Conservation (phyloP, 1,140 invertebrate genomes). For the Drosophila nannoptera region DNA sequence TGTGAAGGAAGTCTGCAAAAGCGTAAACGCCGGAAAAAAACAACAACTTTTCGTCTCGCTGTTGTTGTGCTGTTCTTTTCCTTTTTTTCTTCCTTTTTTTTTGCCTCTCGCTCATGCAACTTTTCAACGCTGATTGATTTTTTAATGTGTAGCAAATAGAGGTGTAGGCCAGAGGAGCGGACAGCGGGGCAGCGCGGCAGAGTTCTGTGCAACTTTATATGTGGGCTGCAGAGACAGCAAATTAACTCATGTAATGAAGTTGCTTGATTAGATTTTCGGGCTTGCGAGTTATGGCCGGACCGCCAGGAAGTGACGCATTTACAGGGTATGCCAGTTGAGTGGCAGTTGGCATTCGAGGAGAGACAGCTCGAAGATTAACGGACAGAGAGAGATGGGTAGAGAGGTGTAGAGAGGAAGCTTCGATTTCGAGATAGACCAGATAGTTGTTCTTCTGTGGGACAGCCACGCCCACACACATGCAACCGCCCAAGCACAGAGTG, state of each 20-base stretch:
- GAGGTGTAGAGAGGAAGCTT: too few relatives aligned
- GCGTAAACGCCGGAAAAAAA: slow-evolving; percentile 55
- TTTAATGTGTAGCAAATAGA: slow-evolving; percentile 28
- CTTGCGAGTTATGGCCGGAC: not conserved
- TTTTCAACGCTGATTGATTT: slow-evolving; percentile 46
- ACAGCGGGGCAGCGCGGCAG: not conserved
- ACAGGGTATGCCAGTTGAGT: not conserved
- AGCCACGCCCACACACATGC: slow-evolving; percentile 15
- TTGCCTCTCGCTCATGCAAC: slow-evolving; percentile 10
- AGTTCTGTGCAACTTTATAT: slow-evolving; percentile 27
- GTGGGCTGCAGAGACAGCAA: slow-evolving; percentile 34
- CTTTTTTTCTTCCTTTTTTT: slow-evolving; percentile 3
- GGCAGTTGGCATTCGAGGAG: not conserved
- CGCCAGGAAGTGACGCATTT: not conserved
- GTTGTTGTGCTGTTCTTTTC: not conserved
- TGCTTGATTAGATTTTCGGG: slow-evolving; percentile 22
- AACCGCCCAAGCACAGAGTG: not conserved
- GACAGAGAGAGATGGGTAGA: too few relatives aligned
- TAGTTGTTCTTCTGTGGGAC: too few relatives aligned
- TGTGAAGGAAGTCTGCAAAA: slow-evolving; percentile 37
- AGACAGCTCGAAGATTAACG: not conserved
- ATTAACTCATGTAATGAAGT: slow-evolving; percentile 31
- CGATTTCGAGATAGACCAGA: too few relatives aligned
- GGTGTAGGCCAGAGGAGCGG: not conserved
- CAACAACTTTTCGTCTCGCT: not conserved